phyloP scores from a whole-genome alignment of 2,888 invertebrate species.

The Ormyrus thymus region DNA sequence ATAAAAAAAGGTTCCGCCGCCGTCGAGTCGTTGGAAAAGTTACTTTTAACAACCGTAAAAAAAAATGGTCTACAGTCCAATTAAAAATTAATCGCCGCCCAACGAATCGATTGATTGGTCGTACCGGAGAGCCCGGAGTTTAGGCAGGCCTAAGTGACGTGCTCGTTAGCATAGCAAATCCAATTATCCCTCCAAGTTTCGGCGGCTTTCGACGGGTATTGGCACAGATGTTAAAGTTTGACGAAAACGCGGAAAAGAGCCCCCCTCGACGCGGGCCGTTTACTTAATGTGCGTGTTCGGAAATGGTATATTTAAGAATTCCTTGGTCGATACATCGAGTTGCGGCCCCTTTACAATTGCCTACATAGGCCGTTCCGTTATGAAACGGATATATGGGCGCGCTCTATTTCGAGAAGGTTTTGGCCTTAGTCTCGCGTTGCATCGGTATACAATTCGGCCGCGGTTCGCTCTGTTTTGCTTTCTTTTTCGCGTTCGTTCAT shows the following conservation, averaged over 20 bases:
- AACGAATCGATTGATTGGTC: slow-evolving; percentile 2
- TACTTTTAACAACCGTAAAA: neutral
- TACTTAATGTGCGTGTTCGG: neutral
- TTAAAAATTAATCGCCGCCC: neutral
- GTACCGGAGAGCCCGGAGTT: slow-evolving; percentile 14
- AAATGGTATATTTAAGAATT: slow-evolving; percentile 5
- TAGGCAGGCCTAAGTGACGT: slow-evolving; percentile 35
- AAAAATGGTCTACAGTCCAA: neutral
- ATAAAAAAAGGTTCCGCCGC: no score
- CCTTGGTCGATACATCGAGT: slow-evolving; percentile 16
- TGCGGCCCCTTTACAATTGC: neutral
- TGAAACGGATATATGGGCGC: slow-evolving; percentile 5
- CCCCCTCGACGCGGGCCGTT: neutral
- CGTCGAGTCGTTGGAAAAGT: no score
- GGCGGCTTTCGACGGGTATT: slow-evolving; percentile 3
- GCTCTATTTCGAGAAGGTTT: slow-evolving; percentile 24
- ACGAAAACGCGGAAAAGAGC: neutral
- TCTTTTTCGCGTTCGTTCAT: neutral
- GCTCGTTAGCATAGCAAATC: slow-evolving; percentile 46
- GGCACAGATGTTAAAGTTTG: slow-evolving; percentile 9
- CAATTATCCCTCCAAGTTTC: slow-evolving; percentile 34
- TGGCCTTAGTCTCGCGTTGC: neutral
- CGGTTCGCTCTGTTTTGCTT: neutral
- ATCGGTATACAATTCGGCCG: no score
- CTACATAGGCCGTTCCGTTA: slow-evolving; percentile 21